Evolutionary conservation across 2,113 vertebrate species (phyloP), one percentile per base, ranked within the genome.

Genomic region (Calidris pygmaea): DNA sequence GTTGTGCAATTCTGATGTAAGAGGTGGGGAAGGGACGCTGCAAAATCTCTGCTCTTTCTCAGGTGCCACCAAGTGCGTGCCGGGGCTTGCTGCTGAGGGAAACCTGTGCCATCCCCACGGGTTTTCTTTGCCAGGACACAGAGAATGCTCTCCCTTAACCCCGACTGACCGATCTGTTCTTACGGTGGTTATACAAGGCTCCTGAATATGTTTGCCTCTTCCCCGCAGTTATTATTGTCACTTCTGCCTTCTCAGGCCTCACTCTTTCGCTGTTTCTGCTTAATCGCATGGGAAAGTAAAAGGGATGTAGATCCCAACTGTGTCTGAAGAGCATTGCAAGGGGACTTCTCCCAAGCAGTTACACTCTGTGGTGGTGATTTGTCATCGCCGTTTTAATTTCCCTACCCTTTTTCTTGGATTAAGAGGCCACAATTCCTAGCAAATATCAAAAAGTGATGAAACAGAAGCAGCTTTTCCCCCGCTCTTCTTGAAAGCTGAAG

Each of bases 71-170:
- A n/a, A 24, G 3, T 8, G 12, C 89, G 35, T 1, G 4, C 75
- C 5, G 3, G 80, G 76, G 27, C 70, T 55, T 72, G 84, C 79
- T 68, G 32, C 17, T 45, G 65, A 75, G 37, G 55, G 37, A 62
- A 81, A 22, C 1, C 0, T 18, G 2, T 37, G 83, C 86, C 43
- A 16, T 58, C 26, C 53, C 2, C 62, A 5, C 0, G 2, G 9
- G 29, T 75, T 55, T 45, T 39, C 89, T 63, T 72, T 47, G 72
- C 55, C 18, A 2, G 14, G 30, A 30, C 26, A 37, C 30, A 23
- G 73, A 29, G 15, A 30, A 59, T 43, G 53, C 0, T 0, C 32
- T 60, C 60, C 22, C 65, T 29, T 66, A 86, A 48, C 32, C 73
- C n/a, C 0, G 0, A 48, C 56, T 7, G 59, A 74, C 41, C 35